phyloP scores from a whole-genome alignment of 1,140 invertebrate species.

The Drosophila parabipectinata region DNA sequence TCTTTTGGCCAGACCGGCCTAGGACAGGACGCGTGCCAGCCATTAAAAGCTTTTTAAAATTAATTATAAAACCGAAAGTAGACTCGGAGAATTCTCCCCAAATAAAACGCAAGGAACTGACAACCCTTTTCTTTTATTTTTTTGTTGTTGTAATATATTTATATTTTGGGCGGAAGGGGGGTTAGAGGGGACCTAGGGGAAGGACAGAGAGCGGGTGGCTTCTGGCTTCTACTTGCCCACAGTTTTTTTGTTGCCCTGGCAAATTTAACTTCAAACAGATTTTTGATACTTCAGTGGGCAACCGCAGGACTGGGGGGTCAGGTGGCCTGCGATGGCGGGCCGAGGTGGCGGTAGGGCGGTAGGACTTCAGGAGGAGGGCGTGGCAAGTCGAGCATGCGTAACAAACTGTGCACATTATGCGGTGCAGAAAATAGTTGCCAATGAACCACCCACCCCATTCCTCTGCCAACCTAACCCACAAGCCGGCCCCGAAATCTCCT shows the following conservation, averaged over 20 bases:
- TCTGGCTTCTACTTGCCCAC: conserved; percentile 1
- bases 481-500: no score
- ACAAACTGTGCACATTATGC: conserved; percentile 61
- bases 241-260: conserved; percentile 8
- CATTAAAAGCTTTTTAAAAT: conserved; percentile 82
- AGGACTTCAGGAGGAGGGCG: conserved; percentile 20
- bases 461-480: no score
- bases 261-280: conserved; percentile 64
- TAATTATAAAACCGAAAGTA: conserved; percentile 80
- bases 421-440: conserved; percentile 50
- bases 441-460: not conserved
- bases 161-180: not conserved
- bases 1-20: not conserved
- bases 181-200: no score
- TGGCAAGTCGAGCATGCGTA: conserved; percentile 56
- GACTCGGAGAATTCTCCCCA: conserved; percentile 53
- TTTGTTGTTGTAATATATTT: not conserved
- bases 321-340: not conserved
- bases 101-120: conserved; percentile 60
- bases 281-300: conserved; percentile 62
- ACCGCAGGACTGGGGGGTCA: conserved; percentile 29
- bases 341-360: no score
- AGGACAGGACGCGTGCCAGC: conserved; percentile 58
- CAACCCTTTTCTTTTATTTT: conserved; percentile 64
- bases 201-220: not conserved